Conservation (phyloP, 2,797 vertebrate species). For the Mastacembelus armatus region DNA sequence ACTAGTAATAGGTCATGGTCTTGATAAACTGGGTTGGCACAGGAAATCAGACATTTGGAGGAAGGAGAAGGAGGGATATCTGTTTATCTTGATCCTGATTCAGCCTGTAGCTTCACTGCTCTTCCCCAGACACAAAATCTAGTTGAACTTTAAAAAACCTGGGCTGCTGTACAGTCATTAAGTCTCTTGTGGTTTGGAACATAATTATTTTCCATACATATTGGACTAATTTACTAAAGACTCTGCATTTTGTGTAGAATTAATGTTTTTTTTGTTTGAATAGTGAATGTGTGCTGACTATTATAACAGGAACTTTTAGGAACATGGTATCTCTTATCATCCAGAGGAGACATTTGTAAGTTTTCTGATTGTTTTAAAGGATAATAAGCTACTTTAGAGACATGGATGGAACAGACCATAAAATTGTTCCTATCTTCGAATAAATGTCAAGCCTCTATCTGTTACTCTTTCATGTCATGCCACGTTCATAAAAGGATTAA, state of each 20-base stretch:
- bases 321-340: conserved; percentile 7
- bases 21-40: conserved; percentile 37
- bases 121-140: conserved; percentile 40
- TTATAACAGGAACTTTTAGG: background rate
- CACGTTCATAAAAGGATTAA: conserved; percentile 47
- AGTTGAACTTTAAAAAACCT: conserved; percentile 34
- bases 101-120: conserved; percentile 35
- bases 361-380: conserved; percentile 7
- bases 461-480: conserved; percentile 43
- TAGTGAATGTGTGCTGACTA: background rate
- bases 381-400: conserved; percentile 14
- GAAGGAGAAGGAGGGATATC: conserved; percentile 28
- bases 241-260: background rate
- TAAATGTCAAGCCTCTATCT: conserved; percentile 67
- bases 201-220: conserved; percentile 4
- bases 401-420: conserved; percentile 24
- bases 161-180: conserved; percentile 5
- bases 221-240: background rate
- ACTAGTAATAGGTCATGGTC: conserved; percentile 12
- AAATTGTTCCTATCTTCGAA: conserved; percentile 41
- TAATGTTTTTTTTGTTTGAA: background rate
- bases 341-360: background rate
- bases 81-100: conserved; percentile 56
- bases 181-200: conserved; percentile 34
- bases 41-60: conserved; percentile 44